Base-by-base conservation (phyloP, 2,797 vertebrate species). In the Fratercula arctica region DNA sequence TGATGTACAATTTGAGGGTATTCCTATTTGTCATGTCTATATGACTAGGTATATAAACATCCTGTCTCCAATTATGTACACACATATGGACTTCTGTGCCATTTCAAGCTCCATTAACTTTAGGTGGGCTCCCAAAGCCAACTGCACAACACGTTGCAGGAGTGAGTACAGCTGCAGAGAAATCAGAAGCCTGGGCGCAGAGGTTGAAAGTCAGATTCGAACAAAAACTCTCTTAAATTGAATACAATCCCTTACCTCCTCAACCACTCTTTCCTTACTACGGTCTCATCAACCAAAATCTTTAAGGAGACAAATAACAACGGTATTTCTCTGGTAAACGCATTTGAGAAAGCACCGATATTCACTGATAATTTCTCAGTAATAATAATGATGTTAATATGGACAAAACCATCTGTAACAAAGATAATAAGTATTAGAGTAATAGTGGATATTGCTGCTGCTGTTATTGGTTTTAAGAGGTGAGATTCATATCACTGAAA, bases 61-160 rank as follows among this genome's bases (percentile, higher is more conserved):
- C 77, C 79, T 69, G 43, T 84, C 87, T 87, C 50, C 76, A 95
- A 63, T 95, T 94, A 89, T 12, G 63, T 78, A 28, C 51, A 5
- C 29, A 46, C 89, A 81, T 39, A 68, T 24, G 87, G 87, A 81
- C 24, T 91, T 54, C 79, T 76, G 85, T 48, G 93, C 66, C 79
- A 75, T 95, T 95, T 95, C 95, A 91, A 66, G 93, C 85, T 67
- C 76, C 79, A 75, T 91, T 95, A 90, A 90, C 11, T 91, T 81
- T 63, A 95, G 87, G 89, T 95, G 91, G 83, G 66, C 39, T 95
- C 79, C 69, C 61, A 85, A 88, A 85, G 67, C 79, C 75, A 85
- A n/a, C 18, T 41, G 76, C 79, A 82, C 66, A 86, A 69, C 24
- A 29, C 75, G 68, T 33, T 68, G 68, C 53, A 88, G 56, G 73